phyloP scores from a whole-genome alignment of 2,113 vertebrate species.

The Pandion haliaetus region DNA sequence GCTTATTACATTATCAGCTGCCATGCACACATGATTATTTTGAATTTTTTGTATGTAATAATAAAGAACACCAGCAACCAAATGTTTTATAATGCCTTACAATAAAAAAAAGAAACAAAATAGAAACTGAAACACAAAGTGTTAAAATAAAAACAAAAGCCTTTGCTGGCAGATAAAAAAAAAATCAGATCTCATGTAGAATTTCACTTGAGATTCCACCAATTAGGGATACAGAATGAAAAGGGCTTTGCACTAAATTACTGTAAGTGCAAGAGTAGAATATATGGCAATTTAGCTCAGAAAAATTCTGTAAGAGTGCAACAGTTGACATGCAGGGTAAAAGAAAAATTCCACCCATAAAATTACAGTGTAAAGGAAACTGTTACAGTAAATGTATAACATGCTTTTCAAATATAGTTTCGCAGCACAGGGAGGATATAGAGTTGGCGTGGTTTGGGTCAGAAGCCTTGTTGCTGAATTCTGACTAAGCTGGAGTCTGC shows the following conservation, averaged over 20 bases:
- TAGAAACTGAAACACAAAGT: neutral
- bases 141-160: neutral
- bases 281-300: conserved; percentile 23
- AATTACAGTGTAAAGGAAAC: conserved; percentile 61
- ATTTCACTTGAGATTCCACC: neutral
- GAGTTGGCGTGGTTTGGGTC: conserved; percentile 31
- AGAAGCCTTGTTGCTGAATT: conserved; percentile 17
- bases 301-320: neutral
- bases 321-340: conserved; percentile 25
- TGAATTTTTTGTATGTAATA: neutral
- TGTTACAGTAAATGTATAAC: conserved; percentile 35
- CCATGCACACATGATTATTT: neutral
- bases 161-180: neutral
- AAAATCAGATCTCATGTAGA: neutral
- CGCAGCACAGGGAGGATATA: neutral
- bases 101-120: neutral
- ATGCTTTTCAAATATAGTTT: conserved; percentile 44
- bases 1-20: neutral
- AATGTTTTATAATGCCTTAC: neutral
- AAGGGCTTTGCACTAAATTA: conserved; percentile 2
- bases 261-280: neutral
- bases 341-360: conserved; percentile 54
- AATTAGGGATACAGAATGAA: neutral
- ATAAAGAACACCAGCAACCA: neutral
- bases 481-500: conserved; percentile 20